phyloP scores from a whole-genome alignment of 2,113 vertebrate species.

The Pycnonotus jocosus region DNA sequence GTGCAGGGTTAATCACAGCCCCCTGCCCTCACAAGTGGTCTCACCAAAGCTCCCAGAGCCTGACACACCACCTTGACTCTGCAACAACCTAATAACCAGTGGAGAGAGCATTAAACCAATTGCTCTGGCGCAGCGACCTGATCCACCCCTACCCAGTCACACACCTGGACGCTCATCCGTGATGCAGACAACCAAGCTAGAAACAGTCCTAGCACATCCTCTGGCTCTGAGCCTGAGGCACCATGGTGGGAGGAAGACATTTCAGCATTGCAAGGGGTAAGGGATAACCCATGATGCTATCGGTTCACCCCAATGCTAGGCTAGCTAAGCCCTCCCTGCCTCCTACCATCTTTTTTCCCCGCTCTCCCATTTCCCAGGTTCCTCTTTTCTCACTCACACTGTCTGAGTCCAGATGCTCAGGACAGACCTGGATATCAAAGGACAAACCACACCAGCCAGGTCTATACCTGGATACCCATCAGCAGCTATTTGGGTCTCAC shows the following conservation, averaged over 20 bases:
- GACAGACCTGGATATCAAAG: neutral
- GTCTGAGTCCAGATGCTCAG: neutral
- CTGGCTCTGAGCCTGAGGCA: neutral
- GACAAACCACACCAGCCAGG: neutral
- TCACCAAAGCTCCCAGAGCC: neutral
- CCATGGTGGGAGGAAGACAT: neutral
- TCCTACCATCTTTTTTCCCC: neutral
- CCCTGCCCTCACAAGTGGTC: neutral
- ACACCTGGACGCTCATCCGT: neutral
- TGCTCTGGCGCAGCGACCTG: neutral
- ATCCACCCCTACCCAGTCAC: neutral
- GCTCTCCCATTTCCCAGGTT: neutral
- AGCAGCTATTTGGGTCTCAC: neutral
- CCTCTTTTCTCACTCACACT: neutral
- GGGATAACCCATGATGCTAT: neutral
- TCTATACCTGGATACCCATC: neutral
- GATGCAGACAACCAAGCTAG: neutral
- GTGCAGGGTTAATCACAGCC: neutral
- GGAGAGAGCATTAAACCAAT: constrained; percentile 14
- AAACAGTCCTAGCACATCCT: neutral
- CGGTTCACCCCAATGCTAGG: neutral
- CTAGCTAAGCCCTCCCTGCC: neutral
- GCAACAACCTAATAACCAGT: neutral
- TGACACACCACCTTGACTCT: neutral
- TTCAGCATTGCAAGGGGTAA: neutral